phyloP scores from a whole-genome alignment of 1,140 invertebrate species.

The Bombus fervidus region DNA sequence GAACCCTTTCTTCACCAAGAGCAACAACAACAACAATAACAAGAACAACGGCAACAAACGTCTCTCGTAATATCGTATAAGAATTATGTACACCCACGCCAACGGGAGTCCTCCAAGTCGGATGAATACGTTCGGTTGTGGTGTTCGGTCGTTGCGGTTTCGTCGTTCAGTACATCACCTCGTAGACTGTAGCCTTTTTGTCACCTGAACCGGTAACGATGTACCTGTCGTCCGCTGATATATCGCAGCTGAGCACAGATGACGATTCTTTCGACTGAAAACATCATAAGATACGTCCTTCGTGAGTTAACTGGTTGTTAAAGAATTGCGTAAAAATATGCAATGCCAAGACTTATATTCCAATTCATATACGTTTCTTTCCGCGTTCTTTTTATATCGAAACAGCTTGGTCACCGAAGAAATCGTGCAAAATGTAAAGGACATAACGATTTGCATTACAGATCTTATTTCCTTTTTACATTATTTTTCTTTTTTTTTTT shows the following conservation, averaged over 20 bases:
- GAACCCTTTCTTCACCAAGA: slow-evolving; percentile 40
- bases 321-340: background rate
- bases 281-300: slow-evolving; percentile 56
- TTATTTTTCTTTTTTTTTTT: background rate
- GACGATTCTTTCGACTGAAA: slow-evolving; percentile 99
- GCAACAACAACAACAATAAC: slow-evolving; percentile 66
- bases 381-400: background rate
- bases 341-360: background rate
- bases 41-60: slow-evolving; percentile 62
- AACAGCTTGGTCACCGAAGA: background rate
- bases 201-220: slow-evolving; percentile 99
- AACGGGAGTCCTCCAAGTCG: background rate
- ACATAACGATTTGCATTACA: too few species aligned
- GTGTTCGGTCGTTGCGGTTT: slow-evolving; percentile 19
- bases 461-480: too few species aligned
- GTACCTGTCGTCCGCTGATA: slow-evolving; percentile 99
- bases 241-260: slow-evolving; percentile 99
- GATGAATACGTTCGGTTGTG: slow-evolving; percentile 11
- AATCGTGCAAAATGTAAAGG: background rate
- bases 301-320: background rate
- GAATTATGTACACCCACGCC: slow-evolving; percentile 31
- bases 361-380: background rate
- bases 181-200: slow-evolving; percentile 99
- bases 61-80: slow-evolving; percentile 40
- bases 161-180: slow-evolving; percentile 94